Percentiles rank a stretch among this genome's conserved stretches.
phyloP scores from a whole-genome alignment of 2,888 invertebrate genomes.

The Eristalis intricaria region DNA sequence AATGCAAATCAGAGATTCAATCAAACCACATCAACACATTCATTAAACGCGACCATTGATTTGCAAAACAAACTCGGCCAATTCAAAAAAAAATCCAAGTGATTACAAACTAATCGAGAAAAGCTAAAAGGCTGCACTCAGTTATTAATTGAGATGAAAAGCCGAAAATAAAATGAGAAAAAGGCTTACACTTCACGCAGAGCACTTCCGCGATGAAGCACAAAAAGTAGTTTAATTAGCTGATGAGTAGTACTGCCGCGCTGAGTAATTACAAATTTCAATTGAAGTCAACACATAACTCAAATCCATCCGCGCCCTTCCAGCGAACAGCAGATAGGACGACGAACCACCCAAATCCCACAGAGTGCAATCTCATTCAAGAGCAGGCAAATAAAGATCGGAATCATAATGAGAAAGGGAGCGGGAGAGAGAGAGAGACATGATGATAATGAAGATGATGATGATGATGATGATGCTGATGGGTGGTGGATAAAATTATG shows the following conservation, averaged over 20 bases:
- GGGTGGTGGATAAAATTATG: slow-evolving; percentile 52
- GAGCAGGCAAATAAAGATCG: slow-evolving; percentile 37
- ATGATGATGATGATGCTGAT: neutral
- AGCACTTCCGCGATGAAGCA: slow-evolving; percentile 51
- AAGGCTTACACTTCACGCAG: neutral
- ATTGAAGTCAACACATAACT: slow-evolving; percentile 49
- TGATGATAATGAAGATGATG: neutral
- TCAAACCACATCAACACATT: no score
- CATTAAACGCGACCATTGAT: no score
- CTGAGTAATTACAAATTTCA: slow-evolving; percentile 55
- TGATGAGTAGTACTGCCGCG: slow-evolving; percentile 49
- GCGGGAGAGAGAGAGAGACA: neutral
- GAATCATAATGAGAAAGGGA: slow-evolving; percentile 21
- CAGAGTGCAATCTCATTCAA: slow-evolving; percentile 8
- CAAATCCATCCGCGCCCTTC: slow-evolving; percentile 10
- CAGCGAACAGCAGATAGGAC: neutral
- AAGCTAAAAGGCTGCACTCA: neutral
- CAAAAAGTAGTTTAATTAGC: slow-evolving; percentile 60
- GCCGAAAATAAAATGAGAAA: neutral
- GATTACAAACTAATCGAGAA: no score
- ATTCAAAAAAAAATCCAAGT: no score
- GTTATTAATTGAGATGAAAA: neutral
- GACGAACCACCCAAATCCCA: neutral
- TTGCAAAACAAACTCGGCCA: no score
- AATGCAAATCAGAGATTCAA: no score